Conservation (phyloP, 1,140 invertebrate genomes). For the Anastatus disparis region DNA sequence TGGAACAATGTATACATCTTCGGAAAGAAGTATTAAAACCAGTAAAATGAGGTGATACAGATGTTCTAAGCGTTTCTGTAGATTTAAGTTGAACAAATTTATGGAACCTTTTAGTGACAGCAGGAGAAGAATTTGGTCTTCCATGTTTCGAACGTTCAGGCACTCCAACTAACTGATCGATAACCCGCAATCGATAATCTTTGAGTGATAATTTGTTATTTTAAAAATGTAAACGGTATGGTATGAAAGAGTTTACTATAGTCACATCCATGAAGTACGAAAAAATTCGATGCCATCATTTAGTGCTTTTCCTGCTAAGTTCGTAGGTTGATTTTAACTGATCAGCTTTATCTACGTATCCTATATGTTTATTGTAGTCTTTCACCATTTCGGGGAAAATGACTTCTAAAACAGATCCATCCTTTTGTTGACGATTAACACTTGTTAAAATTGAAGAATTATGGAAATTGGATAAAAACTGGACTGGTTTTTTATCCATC, state of each 20-base stretch:
- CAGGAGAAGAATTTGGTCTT: neutral
- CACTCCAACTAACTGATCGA: constrained; percentile 25
- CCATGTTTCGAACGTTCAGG: constrained; percentile 16
- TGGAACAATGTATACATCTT: constrained; percentile 44
- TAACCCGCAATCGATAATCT: neutral
- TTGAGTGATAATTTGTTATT: constrained; percentile 7
- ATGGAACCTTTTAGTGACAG: constrained; percentile 17
- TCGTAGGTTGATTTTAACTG: constrained; percentile 54
- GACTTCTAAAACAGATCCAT: constrained; percentile 41
- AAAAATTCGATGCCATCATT: constrained; percentile 60
- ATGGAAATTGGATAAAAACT: constrained; percentile 43
- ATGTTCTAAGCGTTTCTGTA: constrained; percentile 29
- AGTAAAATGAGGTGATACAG: constrained; percentile 37
- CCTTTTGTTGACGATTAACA: constrained; percentile 52
- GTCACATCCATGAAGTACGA: constrained; percentile 53
- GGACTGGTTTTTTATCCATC: constrained; percentile 52
- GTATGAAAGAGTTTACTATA: constrained; percentile 51
- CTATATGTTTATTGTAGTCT: constrained; percentile 60
- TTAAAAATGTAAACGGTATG: constrained; percentile 40
- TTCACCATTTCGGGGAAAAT: constrained; percentile 51
- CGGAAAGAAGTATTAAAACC: constrained; percentile 15
- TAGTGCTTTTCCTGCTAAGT: constrained; percentile 54
- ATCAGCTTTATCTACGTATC: constrained; percentile 58
- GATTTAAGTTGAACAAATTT: constrained; percentile 31
- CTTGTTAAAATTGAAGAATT: constrained; percentile 45